A percentile compares a stretch with the other conserved stretches of the same genome.
Evolutionary conservation across 2,113 vertebrate species (phyloP).

Genomic region (Cardinalis cardinalis): DNA sequence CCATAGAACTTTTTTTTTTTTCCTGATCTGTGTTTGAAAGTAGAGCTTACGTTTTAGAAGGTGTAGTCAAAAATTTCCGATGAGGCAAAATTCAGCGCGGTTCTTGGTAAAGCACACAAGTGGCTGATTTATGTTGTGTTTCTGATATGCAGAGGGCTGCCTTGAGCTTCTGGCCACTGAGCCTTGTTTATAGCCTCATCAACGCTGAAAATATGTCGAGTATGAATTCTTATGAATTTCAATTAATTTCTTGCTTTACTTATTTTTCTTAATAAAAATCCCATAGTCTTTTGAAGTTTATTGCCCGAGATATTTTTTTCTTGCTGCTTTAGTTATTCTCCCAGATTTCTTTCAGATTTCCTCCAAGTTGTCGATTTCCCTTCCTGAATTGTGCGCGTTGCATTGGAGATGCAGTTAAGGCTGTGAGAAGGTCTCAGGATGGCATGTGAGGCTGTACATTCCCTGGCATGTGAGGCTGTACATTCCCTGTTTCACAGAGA

Average conservation of each 20-base stretch:
- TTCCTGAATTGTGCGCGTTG: not conserved
- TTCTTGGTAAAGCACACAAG: not conserved
- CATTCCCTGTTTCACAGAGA: not conserved
- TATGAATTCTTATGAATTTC: not conserved
- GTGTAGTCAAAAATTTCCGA: not conserved
- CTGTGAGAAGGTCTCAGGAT: not conserved
- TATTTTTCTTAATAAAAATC: not conserved
- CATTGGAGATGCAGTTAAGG: not conserved
- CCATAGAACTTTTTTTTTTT: not conserved
- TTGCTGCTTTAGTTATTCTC: not conserved
- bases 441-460: not conserved
- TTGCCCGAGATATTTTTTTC: not conserved
- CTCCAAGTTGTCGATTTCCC: not conserved
- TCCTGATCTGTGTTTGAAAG: not conserved
- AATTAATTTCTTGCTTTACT: not conserved
- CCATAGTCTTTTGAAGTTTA: not conserved
- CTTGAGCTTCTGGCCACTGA: not conserved
- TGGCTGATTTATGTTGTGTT: not conserved
- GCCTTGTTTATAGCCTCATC: not conserved
- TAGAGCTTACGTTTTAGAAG: not conserved
- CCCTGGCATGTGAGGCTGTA: too few relatives aligned
- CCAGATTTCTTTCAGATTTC: not conserved
- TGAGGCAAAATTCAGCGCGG: not conserved
- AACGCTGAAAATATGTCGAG: not conserved
- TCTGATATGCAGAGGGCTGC: not conserved